These are phyloP conservation scores for Eupithecia centaureata DNA, from an alignment of 2,888 invertebrate species.

Conservation along the genomic window DNA sequence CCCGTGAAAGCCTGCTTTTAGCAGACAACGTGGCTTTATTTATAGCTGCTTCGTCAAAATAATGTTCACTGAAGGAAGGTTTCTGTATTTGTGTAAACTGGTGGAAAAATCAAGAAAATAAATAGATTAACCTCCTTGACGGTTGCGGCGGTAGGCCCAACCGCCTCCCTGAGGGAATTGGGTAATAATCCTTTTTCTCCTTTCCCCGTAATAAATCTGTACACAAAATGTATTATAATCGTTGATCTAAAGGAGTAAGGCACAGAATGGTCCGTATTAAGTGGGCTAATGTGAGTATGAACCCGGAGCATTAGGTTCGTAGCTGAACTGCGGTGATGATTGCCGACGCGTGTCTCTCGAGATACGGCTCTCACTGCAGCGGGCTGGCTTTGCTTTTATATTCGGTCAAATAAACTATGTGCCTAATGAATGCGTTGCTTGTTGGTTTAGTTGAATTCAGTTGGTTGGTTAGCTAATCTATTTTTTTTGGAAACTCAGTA, in stretches of 20 bases:
- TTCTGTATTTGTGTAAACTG: neutral
- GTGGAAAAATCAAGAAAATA: neutral
- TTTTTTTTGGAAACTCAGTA: neutral
- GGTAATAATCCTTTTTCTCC: neutral
- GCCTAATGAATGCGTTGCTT: neutral
- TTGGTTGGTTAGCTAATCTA: neutral
- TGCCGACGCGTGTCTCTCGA: constrained; percentile 30
- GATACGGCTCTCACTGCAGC: constrained; percentile 4
- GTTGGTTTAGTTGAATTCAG: neutral
- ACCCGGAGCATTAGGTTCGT: constrained; percentile 23
- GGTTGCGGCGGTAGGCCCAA: neutral
- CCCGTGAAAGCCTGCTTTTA: constrained; percentile 5
- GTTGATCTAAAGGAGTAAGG: neutral
- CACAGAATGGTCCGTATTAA: constrained; percentile 4
- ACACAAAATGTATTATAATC: neutral
- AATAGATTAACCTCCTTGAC: neutral
- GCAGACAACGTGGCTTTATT: neutral
- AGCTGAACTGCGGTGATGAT: constrained; percentile 36
- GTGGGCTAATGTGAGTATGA: constrained; percentile 23
- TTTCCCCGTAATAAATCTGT: neutral
- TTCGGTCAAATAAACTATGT: neutral
- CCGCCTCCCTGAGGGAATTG: neutral
- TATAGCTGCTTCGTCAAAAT: neutral
- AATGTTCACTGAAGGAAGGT: neutral
- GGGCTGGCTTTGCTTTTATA: neutral